phyloP scores from a whole-genome alignment of 2,888 invertebrate genomes.

The Tetragonisca angustula region DNA sequence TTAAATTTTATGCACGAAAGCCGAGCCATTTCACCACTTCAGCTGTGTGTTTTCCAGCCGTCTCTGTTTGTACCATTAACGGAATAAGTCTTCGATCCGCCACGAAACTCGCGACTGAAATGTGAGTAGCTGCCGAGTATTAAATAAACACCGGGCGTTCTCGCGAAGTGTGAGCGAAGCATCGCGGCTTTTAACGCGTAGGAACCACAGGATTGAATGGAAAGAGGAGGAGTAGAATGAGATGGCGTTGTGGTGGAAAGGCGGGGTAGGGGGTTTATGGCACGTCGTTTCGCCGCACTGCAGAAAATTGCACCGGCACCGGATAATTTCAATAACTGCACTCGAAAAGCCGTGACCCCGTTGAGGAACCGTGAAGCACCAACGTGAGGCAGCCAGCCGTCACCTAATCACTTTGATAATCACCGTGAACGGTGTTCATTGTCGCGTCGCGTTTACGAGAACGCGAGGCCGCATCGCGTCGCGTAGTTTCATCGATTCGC shows the following conservation, averaged over 20 bases:
- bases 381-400: background rate
- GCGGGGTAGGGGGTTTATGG: too few relatives aligned
- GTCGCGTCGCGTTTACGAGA: constrained; percentile 11
- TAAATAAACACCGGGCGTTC: constrained; percentile 31
- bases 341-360: constrained; percentile 26
- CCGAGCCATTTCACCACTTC: background rate
- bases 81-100: constrained; percentile 60
- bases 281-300: constrained; percentile 11
- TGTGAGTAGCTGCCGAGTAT: constrained; percentile 52
- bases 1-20: constrained; percentile 6
- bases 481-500: constrained; percentile 27
- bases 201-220: background rate
- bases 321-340: constrained; percentile 54
- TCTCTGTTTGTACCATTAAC: constrained; percentile 64
- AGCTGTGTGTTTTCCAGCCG: constrained; percentile 42
- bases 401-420: constrained; percentile 47
- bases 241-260: background rate
- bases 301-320: constrained; percentile 43
- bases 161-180: constrained; percentile 1
- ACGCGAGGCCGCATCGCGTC: background rate
- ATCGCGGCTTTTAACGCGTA: constrained; percentile 8
- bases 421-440: constrained; percentile 34
- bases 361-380: constrained; percentile 10
- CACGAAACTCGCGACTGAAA: constrained; percentile 47
- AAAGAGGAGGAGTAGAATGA: background rate